These are phyloP conservation scores for Leucoraja ocellata DNA, from an alignment of 2,797 vertebrate genomes.

Conservation along the genomic window DNA sequence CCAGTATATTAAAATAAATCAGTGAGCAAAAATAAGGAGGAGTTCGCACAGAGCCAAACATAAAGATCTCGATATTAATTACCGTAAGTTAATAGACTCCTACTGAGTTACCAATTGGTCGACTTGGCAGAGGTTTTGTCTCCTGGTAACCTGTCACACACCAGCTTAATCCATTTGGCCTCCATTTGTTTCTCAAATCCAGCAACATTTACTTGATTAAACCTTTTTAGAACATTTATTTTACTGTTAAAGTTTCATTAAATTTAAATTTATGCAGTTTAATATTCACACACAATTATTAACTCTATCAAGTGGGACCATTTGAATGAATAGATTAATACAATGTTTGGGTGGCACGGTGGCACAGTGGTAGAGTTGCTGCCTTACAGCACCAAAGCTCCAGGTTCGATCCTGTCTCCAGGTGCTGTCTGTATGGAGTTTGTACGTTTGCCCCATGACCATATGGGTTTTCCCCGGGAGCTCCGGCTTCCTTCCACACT, in stretches of 20 bases:
- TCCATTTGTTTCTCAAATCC: neutral
- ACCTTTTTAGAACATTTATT: neutral
- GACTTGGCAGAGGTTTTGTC: neutral
- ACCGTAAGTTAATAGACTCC: neutral
- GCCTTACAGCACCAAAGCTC: too few relatives aligned
- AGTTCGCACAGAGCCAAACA: neutral
- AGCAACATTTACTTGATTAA: neutral
- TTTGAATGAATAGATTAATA: neutral
- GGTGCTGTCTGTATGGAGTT: too few relatives aligned
- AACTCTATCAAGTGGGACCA: neutral
- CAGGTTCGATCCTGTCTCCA: too few relatives aligned
- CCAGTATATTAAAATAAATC: neutral
- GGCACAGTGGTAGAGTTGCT: too few relatives aligned
- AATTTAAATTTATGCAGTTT: neutral
- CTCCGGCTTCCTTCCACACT: too few relatives aligned
- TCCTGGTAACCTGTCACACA: too few relatives aligned
- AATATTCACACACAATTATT: neutral
- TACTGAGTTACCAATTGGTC: neutral
- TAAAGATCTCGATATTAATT: neutral
- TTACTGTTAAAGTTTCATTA: neutral
- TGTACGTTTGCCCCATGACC: too few relatives aligned
- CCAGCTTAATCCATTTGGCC: neutral
- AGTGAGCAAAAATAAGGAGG: slow-evolving; percentile 5
- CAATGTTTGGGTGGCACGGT: neutral
- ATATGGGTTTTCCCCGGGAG: too few relatives aligned